Evolutionary conservation across 2,797 vertebrate genomes (phyloP).

Genomic region (Schizopygopsis malacanthus): DNA sequence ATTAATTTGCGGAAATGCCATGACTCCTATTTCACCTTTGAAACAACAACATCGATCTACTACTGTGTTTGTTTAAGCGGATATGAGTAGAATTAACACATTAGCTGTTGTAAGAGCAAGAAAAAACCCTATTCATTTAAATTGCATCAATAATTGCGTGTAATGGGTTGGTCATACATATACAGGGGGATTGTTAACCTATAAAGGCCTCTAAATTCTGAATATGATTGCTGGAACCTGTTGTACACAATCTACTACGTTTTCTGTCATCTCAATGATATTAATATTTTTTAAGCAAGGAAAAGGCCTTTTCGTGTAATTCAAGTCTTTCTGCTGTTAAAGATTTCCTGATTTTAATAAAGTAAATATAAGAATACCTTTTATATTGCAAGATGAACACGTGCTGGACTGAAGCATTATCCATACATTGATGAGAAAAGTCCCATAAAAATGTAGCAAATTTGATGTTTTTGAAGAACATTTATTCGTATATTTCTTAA

Average conservation of each 20-base stretch:
- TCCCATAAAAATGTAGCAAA: background rate
- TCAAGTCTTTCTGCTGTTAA: background rate
- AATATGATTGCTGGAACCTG: background rate
- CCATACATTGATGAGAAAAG: background rate
- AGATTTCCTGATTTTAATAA: too few relatives aligned
- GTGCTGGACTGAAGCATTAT: background rate
- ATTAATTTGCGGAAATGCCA: constrained; percentile 46
- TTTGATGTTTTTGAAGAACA: background rate
- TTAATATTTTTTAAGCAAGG: too few relatives aligned
- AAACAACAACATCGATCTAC: constrained; percentile 29
- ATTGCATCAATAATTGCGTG: background rate
- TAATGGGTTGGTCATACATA: background rate
- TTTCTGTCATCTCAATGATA: background rate
- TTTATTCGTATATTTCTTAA: background rate
- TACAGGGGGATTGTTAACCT: background rate
- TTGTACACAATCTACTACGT: background rate
- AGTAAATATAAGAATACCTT: too few relatives aligned
- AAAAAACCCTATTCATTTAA: background rate
- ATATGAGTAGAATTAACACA: background rate
- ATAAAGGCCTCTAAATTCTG: background rate
- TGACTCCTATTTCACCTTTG: constrained; percentile 27
- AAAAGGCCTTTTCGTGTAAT: background rate
- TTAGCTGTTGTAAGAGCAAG: background rate
- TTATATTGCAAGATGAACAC: background rate
- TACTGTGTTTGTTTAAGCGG: background rate